Percentiles rank a stretch among this genome's conserved stretches.
phyloP scores from a whole-genome alignment of 2,113 vertebrate species.

The Sinosuthora webbiana region DNA sequence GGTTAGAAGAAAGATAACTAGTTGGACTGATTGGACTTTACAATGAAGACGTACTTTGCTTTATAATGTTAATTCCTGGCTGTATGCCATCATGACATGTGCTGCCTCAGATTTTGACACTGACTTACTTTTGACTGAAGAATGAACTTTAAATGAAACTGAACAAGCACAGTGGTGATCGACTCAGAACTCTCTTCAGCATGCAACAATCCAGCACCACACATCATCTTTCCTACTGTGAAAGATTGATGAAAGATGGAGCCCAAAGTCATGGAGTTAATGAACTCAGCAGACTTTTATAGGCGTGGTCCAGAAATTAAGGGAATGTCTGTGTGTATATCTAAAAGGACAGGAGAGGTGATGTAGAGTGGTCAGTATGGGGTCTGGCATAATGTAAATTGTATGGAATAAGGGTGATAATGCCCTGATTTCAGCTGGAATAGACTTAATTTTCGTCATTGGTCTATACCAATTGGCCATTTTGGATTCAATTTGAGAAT shows the following conservation, averaged over 20 bases:
- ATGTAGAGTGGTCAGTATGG: no score
- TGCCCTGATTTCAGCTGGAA: background rate
- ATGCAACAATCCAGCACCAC: background rate
- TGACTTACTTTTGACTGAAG: background rate
- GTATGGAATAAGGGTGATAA: no score
- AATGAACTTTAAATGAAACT: background rate
- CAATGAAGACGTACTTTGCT: background rate
- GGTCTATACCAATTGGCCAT: background rate
- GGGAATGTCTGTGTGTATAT: background rate
- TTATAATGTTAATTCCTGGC: background rate
- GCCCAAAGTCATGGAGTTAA: background rate
- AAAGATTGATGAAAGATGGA: background rate
- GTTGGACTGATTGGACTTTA: background rate
- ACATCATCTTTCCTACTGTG: background rate
- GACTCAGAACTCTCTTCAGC: background rate
- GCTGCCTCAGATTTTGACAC: background rate
- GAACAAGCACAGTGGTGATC: background rate
- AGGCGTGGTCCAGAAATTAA: background rate
- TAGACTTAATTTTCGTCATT: background rate
- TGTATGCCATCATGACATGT: background rate
- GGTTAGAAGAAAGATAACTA: conserved; percentile 4
- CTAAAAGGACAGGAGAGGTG: background rate
- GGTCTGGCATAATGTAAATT: background rate
- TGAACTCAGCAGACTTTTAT: background rate
- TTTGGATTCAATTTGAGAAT: background rate